Base-by-base conservation (phyloP, 2,888 invertebrate genomes). In the Limenitis camilla region DNA sequence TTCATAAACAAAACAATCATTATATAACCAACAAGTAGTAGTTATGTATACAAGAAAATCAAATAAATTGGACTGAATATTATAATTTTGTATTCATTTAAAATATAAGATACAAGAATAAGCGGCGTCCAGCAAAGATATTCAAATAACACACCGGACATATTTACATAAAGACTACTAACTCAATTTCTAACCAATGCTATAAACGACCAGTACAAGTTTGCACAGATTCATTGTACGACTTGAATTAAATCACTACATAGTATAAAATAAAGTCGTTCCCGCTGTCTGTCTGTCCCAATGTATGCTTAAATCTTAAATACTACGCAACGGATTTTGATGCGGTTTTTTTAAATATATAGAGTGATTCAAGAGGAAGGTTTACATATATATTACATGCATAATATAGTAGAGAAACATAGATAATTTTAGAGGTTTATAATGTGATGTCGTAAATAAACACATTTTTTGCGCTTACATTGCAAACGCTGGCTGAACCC, bases 101-200 rank as follows among this genome's bases (percentile, higher is more conserved):
- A 50, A 44, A 38, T 35, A 51, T 51, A 35, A 51, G 33, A 30
- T 45, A 51, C 40, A 40, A 40, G 50, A 40, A 45, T 36, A 51
- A 19, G 40, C 51, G 51, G 51, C 51, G 33, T 40, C 40, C 44
- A 45, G 40, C 49, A 53, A 49, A 49, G 49, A 53, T 40, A 49
- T 53, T 44, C 28, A 54, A 51, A 45, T 54, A 50, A 45, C 41
- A 9, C 50, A 42, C 38, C 38, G 45, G 41, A 45, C 46, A 46
- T 42, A 50, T 50, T 46, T 50, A 50, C 50, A 46, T 54, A 50
- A 46, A 51, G 47, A 40, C 51, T 43, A 47, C 43, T 47, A 50
- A 51, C 51, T 43, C 51, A 55, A 43, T 51, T 44, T 55, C 54
- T 48, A 48, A 51, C 40, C 35, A 43, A 54, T 43, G 33, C 51